Evolutionary conservation across 2,113 vertebrate species (phyloP).

Genomic region (Barbus barbus): DNA sequence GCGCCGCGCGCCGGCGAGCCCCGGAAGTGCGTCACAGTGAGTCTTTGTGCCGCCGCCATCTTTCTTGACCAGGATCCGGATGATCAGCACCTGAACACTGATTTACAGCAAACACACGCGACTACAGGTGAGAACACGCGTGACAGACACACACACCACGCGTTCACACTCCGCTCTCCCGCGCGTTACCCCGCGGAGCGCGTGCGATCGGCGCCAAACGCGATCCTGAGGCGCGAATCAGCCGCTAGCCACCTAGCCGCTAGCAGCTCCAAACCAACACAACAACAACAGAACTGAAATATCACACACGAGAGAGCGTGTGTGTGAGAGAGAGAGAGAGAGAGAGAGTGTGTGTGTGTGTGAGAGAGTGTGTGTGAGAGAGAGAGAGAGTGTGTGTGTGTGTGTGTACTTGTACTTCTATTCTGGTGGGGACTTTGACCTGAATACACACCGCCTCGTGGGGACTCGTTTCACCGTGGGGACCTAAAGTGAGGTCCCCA

Average conservation of each 20-base stretch:
- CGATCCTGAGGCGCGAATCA: background rate
- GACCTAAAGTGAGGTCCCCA: too few species aligned
- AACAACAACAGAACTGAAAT: background rate
- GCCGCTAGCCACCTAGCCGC: background rate
- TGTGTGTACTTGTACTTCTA: too few species aligned
- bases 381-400: too few species aligned
- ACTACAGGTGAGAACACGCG: conserved; percentile 8
- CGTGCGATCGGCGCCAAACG: background rate
- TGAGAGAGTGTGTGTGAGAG: too few species aligned
- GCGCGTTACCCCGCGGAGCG: background rate
- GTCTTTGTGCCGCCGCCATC: conserved; percentile 14
- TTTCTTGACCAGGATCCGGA: conserved; percentile 35
- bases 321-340: too few species aligned
- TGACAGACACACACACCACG: background rate
- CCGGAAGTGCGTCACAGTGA: background rate
- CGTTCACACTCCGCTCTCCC: background rate
- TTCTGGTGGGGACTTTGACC: too few species aligned
- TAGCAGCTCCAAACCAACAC: background rate
- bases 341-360: too few species aligned
- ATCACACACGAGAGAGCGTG: background rate
- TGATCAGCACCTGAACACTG: conserved; percentile 20
- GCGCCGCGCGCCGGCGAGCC: background rate
- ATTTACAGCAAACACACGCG: background rate
- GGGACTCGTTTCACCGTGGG: too few species aligned
- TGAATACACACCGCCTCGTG: too few species aligned